Conservation (phyloP, 2,113 vertebrate genomes). For the Tursiops truncatus region DNA sequence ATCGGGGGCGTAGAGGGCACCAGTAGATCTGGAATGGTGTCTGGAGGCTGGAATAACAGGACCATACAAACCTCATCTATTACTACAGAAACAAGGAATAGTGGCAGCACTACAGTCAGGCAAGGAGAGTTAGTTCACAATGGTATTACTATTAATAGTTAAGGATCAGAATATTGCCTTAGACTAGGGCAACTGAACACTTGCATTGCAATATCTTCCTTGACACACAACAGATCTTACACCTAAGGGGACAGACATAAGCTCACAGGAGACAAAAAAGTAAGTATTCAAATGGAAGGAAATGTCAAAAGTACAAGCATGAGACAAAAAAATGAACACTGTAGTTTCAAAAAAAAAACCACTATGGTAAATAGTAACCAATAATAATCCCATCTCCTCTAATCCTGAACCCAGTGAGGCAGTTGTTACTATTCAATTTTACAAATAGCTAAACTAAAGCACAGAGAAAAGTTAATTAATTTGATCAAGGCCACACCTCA, state of each 20-base stretch:
- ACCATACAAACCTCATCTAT: conserved; percentile 88
- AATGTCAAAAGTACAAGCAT: conserved; percentile 72
- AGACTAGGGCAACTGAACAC: background rate
- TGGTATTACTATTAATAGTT: background rate
- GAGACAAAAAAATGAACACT: conserved; percentile 70
- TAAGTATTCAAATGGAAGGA: conserved; percentile 74
- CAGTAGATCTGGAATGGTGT: conserved; percentile 99
- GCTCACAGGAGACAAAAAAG: conserved; percentile 55
- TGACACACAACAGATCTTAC: conserved; percentile 57
- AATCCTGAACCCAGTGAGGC: background rate
- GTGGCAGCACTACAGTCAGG: conserved; percentile 75
- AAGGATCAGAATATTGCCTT: conserved; percentile 6
- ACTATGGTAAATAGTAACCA: conserved; percentile 72
- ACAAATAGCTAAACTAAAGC: background rate
- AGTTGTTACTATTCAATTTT: conserved; percentile 33
- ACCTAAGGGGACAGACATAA: conserved; percentile 62
- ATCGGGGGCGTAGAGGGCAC: conserved; percentile 96
- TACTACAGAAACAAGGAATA: conserved; percentile 80
- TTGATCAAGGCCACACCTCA: background rate
- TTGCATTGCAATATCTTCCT: background rate
- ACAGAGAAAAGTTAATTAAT: background rate
- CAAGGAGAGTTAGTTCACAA: conserved; percentile 54
- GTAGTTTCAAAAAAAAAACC: conserved; percentile 72
- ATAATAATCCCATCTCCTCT: conserved; percentile 38
- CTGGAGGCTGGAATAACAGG: conserved; percentile 96